Evolutionary conservation across 2,888 invertebrate species (phyloP).

Genomic region (Anorthoa munda): DNA sequence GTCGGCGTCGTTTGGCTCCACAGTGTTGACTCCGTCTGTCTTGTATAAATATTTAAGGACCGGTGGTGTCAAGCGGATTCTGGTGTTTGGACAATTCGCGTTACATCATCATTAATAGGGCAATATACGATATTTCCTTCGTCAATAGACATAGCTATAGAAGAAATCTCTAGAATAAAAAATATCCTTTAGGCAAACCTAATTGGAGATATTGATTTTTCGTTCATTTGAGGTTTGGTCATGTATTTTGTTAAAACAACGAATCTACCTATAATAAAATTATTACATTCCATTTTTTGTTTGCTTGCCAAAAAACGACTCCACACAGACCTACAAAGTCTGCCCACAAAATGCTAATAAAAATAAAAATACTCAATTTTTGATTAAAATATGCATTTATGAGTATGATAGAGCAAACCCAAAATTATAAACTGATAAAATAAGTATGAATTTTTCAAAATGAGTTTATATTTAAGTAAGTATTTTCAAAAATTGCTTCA

Average conservation of each 20-base stretch:
- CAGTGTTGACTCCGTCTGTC: conserved; percentile 58
- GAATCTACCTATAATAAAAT: not conserved
- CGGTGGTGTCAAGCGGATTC: conserved; percentile 81
- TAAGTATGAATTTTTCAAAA: too few relatives aligned
- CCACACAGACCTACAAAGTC: not conserved
- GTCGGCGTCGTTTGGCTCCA: conserved; percentile 39
- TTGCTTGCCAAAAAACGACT: not conserved
- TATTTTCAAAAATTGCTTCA: conserved; percentile 7
- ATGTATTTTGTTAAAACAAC: too few relatives aligned
- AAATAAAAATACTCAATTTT: not conserved
- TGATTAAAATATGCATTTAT: not conserved
- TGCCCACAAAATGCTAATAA: not conserved
- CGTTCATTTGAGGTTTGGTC: not conserved
- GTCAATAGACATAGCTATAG: not conserved
- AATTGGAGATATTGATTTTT: not conserved
- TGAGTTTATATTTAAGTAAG: too few relatives aligned
- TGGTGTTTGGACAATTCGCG: conserved; percentile 72
- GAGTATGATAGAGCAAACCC: too few relatives aligned
- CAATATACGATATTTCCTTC: conserved; percentile 29
- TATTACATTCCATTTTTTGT: not conserved
- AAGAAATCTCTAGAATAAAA: not conserved
- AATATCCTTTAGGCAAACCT: not conserved
- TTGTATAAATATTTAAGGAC: conserved; percentile 78
- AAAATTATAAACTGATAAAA: too few relatives aligned
- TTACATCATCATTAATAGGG: conserved; percentile 76